Evolutionary conservation across 2,113 vertebrate genomes (phyloP).

Genomic region (Chlorodrepanis virens): DNA sequence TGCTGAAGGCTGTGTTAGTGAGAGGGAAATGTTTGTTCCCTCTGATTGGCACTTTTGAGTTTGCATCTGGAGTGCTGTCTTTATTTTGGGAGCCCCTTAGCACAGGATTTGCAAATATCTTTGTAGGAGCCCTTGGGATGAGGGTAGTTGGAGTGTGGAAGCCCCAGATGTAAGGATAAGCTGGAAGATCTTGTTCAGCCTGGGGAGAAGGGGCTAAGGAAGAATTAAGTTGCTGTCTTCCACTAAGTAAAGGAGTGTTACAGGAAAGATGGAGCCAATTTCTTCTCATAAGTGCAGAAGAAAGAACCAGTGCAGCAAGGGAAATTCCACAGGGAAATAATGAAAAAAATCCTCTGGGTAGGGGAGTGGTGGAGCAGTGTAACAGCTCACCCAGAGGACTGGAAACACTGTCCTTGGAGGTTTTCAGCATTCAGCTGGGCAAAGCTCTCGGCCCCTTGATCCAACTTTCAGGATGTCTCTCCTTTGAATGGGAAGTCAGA

Average conservation of each 20-base stretch:
- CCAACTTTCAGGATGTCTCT: neutral
- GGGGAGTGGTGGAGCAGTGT: neutral
- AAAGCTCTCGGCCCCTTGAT: neutral
- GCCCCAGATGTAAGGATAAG: neutral
- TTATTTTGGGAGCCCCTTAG: neutral
- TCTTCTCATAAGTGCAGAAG: neutral
- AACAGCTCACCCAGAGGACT: neutral
- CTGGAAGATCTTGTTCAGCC: neutral
- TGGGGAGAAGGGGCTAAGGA: neutral
- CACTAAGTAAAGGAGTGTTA: neutral
- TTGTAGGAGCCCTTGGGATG: neutral
- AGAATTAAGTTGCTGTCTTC: neutral
- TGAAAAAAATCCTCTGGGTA: neutral
- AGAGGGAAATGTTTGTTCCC: neutral
- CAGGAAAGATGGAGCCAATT: neutral
- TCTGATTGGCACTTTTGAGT: neutral
- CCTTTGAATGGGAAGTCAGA: neutral
- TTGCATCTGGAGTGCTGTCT: neutral
- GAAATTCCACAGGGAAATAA: neutral
- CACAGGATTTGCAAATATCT: neutral
- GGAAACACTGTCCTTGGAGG: neutral
- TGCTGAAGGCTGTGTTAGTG: neutral
- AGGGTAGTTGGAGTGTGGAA: neutral
- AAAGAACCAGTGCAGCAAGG: neutral
- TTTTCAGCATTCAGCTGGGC: neutral